These are phyloP conservation scores for Incurvaria masculella DNA, from an alignment of 2,888 invertebrate species.

Conservation along the genomic window DNA sequence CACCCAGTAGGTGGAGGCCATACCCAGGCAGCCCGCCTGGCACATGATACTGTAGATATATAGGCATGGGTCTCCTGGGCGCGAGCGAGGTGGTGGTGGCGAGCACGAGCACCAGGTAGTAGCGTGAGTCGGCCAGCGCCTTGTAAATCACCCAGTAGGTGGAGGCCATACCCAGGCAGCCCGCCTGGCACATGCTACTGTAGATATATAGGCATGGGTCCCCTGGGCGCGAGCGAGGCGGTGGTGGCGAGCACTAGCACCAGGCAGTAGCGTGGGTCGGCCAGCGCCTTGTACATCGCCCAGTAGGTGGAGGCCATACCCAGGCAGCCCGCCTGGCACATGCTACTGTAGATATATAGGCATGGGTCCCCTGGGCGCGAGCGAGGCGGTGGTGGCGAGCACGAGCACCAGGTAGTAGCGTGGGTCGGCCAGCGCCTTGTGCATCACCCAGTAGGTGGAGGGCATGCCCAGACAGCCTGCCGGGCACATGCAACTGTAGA, in stretches of 20 bases:
- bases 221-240: conserved; percentile 82
- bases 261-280: conserved; percentile 77
- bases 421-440: conserved; percentile 67
- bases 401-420: conserved; percentile 80
- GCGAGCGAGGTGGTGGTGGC: conserved; percentile 74
- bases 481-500: too few species aligned
- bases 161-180: conserved; percentile 77
- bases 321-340: conserved; percentile 49
- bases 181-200: conserved; percentile 73
- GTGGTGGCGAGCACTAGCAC: conserved; percentile 73
- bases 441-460: conserved; percentile 86
- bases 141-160: conserved; percentile 85
- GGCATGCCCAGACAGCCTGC: conserved; percentile 75
- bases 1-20: conserved; percentile 87
- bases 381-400: conserved; percentile 72
- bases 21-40: conserved; percentile 58
- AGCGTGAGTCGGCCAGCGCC: conserved; percentile 67
- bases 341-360: background rate
- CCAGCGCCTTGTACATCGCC: conserved; percentile 77
- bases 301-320: conserved; percentile 84
- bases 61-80: conserved; percentile 59
- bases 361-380: conserved; percentile 66
- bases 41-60: background rate
- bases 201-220: too few species aligned
- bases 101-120: conserved; percentile 79